A percentile compares a stretch with the other conserved stretches of the same genome.
Conservation (phyloP, 2,797 vertebrate species). For the Chelonia mydas region DNA sequence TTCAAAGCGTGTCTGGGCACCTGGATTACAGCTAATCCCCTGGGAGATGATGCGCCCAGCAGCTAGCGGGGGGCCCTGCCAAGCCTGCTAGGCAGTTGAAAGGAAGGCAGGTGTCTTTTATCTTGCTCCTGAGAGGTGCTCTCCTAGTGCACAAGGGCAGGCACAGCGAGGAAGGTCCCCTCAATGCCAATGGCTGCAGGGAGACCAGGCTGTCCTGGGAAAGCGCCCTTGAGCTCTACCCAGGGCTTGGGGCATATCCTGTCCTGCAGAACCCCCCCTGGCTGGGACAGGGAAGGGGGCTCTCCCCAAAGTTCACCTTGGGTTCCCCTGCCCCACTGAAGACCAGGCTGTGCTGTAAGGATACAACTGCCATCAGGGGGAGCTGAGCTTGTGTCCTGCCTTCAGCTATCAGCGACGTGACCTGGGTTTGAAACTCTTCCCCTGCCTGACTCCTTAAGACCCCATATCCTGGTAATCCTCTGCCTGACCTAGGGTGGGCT, state of each 20-base stretch:
- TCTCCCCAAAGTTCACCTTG: neutral
- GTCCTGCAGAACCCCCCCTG: neutral
- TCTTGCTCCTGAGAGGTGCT: neutral
- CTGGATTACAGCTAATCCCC: slow-evolving; percentile 53
- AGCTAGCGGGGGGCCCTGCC: slow-evolving; percentile 18
- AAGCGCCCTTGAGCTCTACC: neutral
- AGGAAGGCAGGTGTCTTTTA: neutral
- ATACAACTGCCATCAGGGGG: too few relatives aligned
- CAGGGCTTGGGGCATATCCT: neutral
- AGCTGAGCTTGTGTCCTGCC: too few relatives aligned
- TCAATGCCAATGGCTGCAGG: too few relatives aligned
- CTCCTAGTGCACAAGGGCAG: neutral
- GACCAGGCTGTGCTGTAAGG: too few relatives aligned
- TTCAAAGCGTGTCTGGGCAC: slow-evolving; percentile 68
- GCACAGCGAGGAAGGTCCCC: neutral
- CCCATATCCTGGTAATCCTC: too few relatives aligned
- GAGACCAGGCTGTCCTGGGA: neutral
- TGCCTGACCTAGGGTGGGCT: too few relatives aligned
- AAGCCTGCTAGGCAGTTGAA: slow-evolving; percentile 36
- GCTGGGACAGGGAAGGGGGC: neutral
- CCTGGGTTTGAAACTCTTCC: neutral
- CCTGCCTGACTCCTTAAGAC: neutral
- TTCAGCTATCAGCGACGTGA: too few relatives aligned
- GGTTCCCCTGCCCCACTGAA: too few relatives aligned
- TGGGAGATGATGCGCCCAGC: slow-evolving; percentile 19